Evolutionary conservation across 2,113 vertebrate genomes (phyloP), one percentile per base, ranked within the genome.

Genomic region (Carassius carassius): DNA sequence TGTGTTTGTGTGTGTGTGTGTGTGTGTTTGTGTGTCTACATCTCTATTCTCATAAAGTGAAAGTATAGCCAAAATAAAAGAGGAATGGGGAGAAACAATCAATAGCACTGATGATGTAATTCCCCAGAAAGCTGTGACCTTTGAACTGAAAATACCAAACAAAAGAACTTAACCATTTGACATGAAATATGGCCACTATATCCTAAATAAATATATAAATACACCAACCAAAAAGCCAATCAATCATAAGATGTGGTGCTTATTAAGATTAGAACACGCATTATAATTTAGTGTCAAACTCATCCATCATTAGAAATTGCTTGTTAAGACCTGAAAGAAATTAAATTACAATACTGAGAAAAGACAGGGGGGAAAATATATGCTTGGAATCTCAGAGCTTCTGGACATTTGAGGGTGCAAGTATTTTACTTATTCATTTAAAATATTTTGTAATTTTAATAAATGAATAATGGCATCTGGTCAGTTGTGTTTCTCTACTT

Each of bases 111-210:
- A 78, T 29, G 14, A 69, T 67, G 56, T 56, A 44, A 85, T 72
- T 65, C 32, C 76, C 35, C 47, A 21, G 8, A 35, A 79, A 2
- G 62, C 49, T 7, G 3, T 56, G 74, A 62, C n/a, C 37, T 47
- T 63, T 79, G 49, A 84, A 54, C 47, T 19, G 23, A 32, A 37
- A 76, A 78, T 37, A 37, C n/a, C 74, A 78, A 84, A 41, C n/a
- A 62, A 37, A 78, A n/a, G 17, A 79, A 4, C n/a, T 8, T 17
- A 44, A 54, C 0, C 19, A 32, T 32, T 13, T 5, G 14, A 23
- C 25, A 32, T 32, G 19, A 35, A 35, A 56, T 60, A 37, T 32
- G 21, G 54, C 9, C 19, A 78, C 21, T 56, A 23, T 10, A 76
- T 17, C 9, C 9, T 9, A 76, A 32, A 76, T 32, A 76, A 29